Base-by-base conservation (phyloP, 2,888 invertebrate genomes). In the Serrognathus titanus region DNA sequence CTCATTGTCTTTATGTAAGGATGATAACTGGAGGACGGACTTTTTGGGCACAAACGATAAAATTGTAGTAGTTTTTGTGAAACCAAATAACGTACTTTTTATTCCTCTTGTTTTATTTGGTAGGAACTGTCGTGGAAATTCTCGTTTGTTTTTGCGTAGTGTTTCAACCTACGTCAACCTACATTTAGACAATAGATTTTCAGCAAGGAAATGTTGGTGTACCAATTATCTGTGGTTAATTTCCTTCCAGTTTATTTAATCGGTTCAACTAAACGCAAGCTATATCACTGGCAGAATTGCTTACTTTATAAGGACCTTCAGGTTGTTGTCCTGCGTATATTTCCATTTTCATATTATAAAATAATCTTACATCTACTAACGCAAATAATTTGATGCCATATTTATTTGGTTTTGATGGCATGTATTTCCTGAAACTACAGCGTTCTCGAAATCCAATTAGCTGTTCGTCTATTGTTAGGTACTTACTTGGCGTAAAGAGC, bases 1-100 rank as follows among this genome's bases (percentile, higher is more conserved):
- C 53, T 59, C 48, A 49, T 48, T 52, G 57, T 63, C 63, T 60
- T 65, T 57, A 53, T 65, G 65, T 57, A 65, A 56, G 59, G 63
- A 59, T 50, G 64, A 63, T 45, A 63, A 50, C 53, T 66, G 59
- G 53, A 62, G 55, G 51, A 66, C 64, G 51, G 59, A 58, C 58
- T 62, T 51, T 16, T 16, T 16, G 16, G 16, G 16, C 16, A 16
- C 16, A 16, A 3, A 16, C 16, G 16, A 16, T 16, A 16, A 2
- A 16, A 16, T 16, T 3, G 16, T 16, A 16, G 16, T 16, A 16
- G 16, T 16, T 16, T 16, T 16, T 16, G 16, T 2, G 16, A 16
- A 16, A 16, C 16, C 16, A 16, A 16, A 16, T 16, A 16, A 16
- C 12, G 51, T 52, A 24, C 50, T 54, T 12, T 36, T 37, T 49